Evolutionary conservation across 2,113 vertebrate species (phyloP).

Genomic region (Bubo blakistoni): DNA sequence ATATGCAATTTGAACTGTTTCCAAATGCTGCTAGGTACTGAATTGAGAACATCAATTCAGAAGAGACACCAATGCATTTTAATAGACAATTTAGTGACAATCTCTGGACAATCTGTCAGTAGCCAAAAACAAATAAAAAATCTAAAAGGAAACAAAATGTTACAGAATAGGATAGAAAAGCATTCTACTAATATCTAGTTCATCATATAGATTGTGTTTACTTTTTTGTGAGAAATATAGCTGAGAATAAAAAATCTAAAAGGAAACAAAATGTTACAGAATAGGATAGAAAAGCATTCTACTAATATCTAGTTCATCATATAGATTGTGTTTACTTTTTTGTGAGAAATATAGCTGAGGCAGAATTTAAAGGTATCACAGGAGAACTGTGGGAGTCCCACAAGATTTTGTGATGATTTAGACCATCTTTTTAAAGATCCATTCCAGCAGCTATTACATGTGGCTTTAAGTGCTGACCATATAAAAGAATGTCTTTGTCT

Average conservation of each 20-base stretch:
- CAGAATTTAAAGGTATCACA: neutral
- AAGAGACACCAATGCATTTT: neutral
- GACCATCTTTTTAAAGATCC: neutral
- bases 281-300: neutral
- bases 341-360: neutral
- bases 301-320: neutral
- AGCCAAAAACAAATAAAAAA: neutral
- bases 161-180: neutral
- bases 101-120: neutral
- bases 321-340: neutral
- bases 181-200: neutral
- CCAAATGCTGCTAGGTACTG: neutral
- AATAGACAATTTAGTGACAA: neutral
- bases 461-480: neutral
- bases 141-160: neutral
- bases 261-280: neutral
- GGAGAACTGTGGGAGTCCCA: neutral
- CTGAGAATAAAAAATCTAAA: neutral
- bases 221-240: too few species aligned
- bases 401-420: neutral
- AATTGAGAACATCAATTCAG: neutral
- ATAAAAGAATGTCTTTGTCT: neutral
- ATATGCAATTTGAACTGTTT: neutral
- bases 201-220: neutral
- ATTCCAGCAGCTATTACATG: neutral